These are phyloP conservation scores for Sebastes trivittatus DNA, from an alignment of 2,797 vertebrate species.

Conservation along the genomic window DNA sequence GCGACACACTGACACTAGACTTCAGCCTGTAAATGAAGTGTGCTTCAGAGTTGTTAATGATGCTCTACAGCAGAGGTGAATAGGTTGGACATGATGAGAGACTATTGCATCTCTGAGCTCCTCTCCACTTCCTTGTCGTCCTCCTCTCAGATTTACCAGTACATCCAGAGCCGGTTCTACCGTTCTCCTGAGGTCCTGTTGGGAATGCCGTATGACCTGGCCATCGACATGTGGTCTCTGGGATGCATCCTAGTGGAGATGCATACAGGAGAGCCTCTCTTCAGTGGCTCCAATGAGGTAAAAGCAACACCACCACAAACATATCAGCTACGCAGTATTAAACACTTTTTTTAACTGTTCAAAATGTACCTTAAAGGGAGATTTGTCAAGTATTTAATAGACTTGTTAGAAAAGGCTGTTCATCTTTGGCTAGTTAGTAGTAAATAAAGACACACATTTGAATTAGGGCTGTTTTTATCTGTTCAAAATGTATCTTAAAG, in stretches of 20 bases:
- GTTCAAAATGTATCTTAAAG: no score
- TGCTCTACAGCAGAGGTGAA: not conserved
- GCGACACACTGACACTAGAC: not conserved
- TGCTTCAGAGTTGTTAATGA: not conserved
- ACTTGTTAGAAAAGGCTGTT: no score
- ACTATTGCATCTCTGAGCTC: not conserved
- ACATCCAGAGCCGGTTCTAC: constrained; percentile 96
- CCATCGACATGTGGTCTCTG: constrained; percentile 96
- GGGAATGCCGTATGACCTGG: constrained; percentile 93
- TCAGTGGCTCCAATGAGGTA: constrained; percentile 95
- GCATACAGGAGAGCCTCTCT: constrained; percentile 94
- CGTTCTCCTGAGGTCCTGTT: constrained; percentile 93
- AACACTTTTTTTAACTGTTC: no score
- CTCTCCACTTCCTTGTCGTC: not conserved
- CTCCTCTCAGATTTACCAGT: constrained; percentile 90
- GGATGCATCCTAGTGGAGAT: constrained; percentile 96
- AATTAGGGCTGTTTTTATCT: no score
- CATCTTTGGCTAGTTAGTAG: no score
- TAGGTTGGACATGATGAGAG: not conserved
- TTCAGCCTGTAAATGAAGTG: not conserved
- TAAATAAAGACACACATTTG: no score
- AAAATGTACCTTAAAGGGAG: no score
- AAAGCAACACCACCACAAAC: not conserved
- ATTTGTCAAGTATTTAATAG: no score
- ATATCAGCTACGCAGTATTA: not conserved